phyloP scores from a whole-genome alignment of 2,113 vertebrate species.

The Aplodontia rufa region DNA sequence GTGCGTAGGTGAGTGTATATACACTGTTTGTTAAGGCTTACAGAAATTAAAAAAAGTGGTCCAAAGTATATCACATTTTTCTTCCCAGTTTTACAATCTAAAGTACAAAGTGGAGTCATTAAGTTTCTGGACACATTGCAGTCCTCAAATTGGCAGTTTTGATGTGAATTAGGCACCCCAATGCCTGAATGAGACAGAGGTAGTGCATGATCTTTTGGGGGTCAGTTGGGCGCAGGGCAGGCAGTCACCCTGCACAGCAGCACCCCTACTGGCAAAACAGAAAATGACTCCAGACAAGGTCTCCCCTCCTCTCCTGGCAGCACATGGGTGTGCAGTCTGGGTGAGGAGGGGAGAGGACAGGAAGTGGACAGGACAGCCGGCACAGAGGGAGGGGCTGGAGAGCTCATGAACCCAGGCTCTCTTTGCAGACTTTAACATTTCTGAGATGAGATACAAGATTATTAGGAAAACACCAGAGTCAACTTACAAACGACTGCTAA shows the following conservation, averaged over 20 bases:
- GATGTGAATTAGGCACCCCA: background rate
- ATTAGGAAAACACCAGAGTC: background rate
- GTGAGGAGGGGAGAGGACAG: background rate
- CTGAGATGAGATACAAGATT: background rate
- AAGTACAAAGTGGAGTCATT: constrained; percentile 56
- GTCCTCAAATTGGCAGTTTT: constrained; percentile 65
- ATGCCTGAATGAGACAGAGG: constrained; percentile 26
- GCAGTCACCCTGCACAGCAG: background rate
- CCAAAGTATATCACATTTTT: constrained; percentile 47
- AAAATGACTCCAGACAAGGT: background rate
- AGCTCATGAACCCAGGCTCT: background rate
- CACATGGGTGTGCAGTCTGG: background rate
- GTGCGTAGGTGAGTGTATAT: background rate
- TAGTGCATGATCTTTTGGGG: constrained; percentile 2
- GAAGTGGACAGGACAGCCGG: background rate
- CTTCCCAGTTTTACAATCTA: constrained; percentile 67
- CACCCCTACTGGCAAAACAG: constrained; percentile 36
- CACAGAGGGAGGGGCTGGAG: background rate
- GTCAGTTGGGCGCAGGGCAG: background rate
- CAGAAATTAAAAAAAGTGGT: constrained; percentile 61
- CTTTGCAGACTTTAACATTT: background rate
- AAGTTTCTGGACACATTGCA: constrained; percentile 45
- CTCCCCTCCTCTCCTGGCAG: no score
- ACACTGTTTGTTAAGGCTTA: constrained; percentile 75
- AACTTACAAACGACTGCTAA: background rate